Conservation (phyloP, 2,797 vertebrate genomes). For the Rhabdomys pumilio region DNA sequence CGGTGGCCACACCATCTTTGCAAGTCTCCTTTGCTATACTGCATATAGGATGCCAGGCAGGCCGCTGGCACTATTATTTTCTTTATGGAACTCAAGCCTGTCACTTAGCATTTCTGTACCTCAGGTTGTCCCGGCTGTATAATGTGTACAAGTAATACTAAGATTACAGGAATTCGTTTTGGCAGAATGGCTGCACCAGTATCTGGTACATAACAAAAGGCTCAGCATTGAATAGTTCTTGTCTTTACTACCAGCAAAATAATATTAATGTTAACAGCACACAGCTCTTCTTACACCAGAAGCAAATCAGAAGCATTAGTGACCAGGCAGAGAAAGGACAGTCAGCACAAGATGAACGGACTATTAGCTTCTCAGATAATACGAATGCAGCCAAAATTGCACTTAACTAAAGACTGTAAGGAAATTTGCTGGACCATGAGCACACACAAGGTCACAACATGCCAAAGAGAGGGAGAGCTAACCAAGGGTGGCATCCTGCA, state of each 20-base stretch:
- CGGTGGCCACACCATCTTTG: fast-evolving
- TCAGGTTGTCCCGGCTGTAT: background rate
- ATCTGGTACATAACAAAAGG: background rate
- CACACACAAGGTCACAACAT: background rate
- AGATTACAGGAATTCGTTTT: background rate
- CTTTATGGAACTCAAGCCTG: background rate
- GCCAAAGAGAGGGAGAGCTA: background rate
- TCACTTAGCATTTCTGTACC: background rate
- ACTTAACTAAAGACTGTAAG: background rate
- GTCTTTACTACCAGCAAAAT: background rate
- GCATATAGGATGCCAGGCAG: background rate
- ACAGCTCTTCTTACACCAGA: background rate
- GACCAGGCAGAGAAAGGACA: background rate
- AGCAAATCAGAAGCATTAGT: background rate
- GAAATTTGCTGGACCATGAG: background rate
- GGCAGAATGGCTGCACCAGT: background rate
- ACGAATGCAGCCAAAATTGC: background rate
- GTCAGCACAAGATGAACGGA: background rate
- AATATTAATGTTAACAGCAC: background rate
- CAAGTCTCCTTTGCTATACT: background rate
- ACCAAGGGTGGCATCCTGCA: background rate
- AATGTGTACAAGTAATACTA: background rate
- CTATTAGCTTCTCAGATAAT: background rate
- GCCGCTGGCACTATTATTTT: background rate
- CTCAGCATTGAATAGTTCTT: background rate